These are phyloP conservation scores for Trididemnum nubilum DNA, from an alignment of 23 tunicate genomes.

Conservation along the genomic window DNA sequence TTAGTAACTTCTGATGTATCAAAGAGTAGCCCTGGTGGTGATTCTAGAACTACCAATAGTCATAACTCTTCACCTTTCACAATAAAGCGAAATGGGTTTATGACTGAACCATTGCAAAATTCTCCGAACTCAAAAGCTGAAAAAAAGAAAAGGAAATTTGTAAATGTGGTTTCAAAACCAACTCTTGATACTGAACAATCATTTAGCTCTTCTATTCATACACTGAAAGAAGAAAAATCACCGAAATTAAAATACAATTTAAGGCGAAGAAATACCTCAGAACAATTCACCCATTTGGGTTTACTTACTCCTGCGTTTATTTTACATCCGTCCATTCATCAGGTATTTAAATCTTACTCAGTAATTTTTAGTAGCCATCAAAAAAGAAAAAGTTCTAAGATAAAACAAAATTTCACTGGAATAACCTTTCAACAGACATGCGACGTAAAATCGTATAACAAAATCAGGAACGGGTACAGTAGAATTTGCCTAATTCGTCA, in stretches of 20 bases:
- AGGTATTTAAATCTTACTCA: no score
- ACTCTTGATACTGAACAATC: background rate
- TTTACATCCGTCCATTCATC: constrained; percentile 58
- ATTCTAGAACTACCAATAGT: background rate
- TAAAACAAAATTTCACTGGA: no score
- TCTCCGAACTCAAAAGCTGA: background rate
- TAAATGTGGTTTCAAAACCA: background rate
- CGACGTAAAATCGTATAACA: no score
- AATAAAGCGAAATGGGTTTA: constrained; percentile 1
- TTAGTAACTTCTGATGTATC: background rate
- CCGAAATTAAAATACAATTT: constrained; percentile 3
- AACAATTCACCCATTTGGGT: constrained; percentile 56
- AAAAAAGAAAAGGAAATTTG: background rate
- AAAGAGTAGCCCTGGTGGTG: background rate
- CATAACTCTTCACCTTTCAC: background rate
- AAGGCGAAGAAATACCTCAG: constrained; percentile 21
- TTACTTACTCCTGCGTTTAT: constrained; percentile 74
- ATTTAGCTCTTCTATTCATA: background rate
- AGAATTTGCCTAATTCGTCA: no score
- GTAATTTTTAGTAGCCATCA: no score
- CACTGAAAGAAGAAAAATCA: background rate
- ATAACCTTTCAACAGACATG: no score
- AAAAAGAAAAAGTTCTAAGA: no score
- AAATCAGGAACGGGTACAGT: no score
- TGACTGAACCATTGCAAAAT: background rate